Conservation (phyloP, 2,113 vertebrate genomes). For the Nycticebus coucang region DNA sequence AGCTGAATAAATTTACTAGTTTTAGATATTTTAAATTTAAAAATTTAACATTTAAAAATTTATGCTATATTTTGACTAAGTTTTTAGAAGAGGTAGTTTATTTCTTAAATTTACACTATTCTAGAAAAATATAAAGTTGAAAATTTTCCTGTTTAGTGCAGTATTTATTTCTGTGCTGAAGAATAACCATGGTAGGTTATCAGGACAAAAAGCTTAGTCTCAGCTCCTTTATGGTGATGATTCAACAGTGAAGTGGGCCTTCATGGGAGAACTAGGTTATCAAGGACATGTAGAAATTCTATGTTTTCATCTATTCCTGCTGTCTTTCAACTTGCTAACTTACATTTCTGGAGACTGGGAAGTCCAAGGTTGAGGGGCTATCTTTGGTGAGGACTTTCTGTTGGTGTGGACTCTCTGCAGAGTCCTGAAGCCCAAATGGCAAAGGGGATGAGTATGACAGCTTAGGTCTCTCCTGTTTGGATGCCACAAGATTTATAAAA, state of each 20-base stretch:
- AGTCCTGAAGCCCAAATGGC: not conserved
- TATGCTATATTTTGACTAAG: not conserved
- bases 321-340: not conserved
- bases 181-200: not conserved
- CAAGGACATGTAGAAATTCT: not conserved
- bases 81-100: constrained; percentile 2
- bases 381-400: not conserved
- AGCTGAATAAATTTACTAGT: not conserved
- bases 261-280: not conserved
- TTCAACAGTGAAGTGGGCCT: not conserved
- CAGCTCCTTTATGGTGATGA: not conserved
- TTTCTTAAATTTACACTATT: constrained; percentile 18
- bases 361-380: not conserved
- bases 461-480: not conserved
- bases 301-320: not conserved
- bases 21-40: not conserved
- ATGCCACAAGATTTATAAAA: not conserved
- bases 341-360: not conserved
- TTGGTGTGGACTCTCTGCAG: not conserved
- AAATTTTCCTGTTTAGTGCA: not conserved
- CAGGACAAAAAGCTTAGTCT: constrained; percentile 7
- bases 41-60: not conserved
- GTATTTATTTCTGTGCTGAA: constrained; percentile 23
- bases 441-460: not conserved
- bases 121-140: not conserved